Conservation (phyloP, 2,888 invertebrate genomes). For the Tetranychus truncatus region DNA sequence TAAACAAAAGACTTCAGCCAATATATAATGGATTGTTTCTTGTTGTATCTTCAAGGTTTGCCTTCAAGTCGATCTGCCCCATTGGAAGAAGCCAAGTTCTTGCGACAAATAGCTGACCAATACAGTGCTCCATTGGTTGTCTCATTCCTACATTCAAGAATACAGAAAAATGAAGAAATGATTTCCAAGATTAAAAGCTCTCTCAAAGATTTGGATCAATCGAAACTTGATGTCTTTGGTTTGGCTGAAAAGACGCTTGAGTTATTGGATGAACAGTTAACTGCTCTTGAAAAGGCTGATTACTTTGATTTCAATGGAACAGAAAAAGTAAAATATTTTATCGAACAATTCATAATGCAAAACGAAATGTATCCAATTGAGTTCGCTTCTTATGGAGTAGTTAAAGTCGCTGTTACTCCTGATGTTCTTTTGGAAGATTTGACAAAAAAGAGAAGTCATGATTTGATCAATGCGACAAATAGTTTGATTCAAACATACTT, state of each 20-base stretch:
- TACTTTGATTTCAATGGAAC: background rate
- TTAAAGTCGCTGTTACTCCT: too few relatives aligned
- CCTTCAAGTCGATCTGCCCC: background rate
- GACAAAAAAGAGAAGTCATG: too few relatives aligned
- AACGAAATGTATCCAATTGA: background rate
- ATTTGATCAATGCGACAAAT: too few relatives aligned
- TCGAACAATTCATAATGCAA: background rate
- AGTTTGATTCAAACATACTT: too few relatives aligned
- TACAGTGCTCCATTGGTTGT: background rate
- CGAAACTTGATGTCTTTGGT: background rate
- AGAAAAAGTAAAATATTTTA: background rate
- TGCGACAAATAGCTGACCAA: background rate
- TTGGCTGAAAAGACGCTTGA: background rate
- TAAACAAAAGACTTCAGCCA: too few relatives aligned
- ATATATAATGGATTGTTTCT: too few relatives aligned
- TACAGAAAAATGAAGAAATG: background rate
- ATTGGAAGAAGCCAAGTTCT: background rate
- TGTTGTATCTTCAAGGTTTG: background rate
- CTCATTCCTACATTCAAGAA: background rate
- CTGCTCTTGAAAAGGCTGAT: background rate
- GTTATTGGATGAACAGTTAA: background rate
- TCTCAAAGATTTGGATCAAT: background rate
- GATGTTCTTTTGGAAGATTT: too few relatives aligned
- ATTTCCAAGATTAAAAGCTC: background rate
- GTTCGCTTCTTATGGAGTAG: background rate